A percentile compares a stretch with the other conserved stretches of the same genome.
phyloP scores from a whole-genome alignment of 2,113 vertebrate genomes.

The Sarotherodon lohbergeri region DNA sequence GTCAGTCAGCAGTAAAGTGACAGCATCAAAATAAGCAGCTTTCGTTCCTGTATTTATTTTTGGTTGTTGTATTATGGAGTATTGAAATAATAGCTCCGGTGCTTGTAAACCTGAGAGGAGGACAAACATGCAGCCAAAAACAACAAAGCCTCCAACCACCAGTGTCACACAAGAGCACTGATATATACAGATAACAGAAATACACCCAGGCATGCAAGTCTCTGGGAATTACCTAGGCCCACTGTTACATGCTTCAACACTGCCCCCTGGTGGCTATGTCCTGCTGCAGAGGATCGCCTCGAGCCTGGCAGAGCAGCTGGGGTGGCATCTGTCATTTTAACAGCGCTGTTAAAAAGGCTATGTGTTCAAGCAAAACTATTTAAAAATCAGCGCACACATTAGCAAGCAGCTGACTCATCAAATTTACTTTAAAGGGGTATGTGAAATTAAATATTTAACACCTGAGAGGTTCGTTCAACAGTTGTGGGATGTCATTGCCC shows the following conservation, averaged over 20 bases:
- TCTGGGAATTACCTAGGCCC: neutral
- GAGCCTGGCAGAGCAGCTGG: conserved; percentile 4
- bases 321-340: conserved; percentile 14
- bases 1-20: neutral
- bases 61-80: neutral
- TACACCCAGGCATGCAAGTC: neutral
- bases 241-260: neutral
- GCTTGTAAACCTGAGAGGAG: neutral
- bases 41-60: neutral
- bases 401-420: neutral
- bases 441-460: neutral
- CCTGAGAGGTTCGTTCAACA: neutral
- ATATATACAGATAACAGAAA: neutral
- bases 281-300: neutral
- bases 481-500: neutral
- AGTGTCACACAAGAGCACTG: neutral
- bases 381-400: neutral
- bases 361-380: neutral
- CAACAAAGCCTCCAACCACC: neutral
- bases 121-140: neutral
- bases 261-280: neutral
- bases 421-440: neutral
- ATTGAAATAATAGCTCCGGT: neutral
- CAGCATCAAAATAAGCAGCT: neutral
- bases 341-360: neutral